Conservation (phyloP, 2,797 vertebrate genomes). For the Alectoris magna region DNA sequence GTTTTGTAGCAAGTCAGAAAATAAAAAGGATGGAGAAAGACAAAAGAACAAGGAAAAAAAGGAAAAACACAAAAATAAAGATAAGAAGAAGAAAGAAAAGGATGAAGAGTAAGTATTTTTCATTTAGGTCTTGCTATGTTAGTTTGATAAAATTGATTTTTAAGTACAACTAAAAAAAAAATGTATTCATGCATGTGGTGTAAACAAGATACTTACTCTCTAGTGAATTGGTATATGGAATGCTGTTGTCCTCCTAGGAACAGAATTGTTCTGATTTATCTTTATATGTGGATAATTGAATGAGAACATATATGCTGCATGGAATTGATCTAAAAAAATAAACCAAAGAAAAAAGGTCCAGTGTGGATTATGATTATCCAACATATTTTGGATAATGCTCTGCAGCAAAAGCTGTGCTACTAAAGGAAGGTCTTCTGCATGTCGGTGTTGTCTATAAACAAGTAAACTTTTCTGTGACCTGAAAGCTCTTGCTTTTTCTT, state of each 20-base stretch:
- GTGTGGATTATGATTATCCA: neutral
- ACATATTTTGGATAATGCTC: neutral
- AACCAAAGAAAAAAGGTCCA: neutral
- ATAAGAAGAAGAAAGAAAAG: constrained; percentile 78
- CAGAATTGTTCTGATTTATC: neutral
- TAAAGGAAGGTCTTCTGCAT: neutral
- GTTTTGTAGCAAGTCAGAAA: constrained; percentile 81
- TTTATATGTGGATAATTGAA: neutral
- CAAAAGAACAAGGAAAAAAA: constrained; percentile 80
- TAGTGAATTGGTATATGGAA: neutral
- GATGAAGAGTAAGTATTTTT: constrained; percentile 75
- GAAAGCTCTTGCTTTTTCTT: neutral
- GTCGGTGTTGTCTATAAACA: neutral
- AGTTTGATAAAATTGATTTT: neutral
- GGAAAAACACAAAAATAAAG: constrained; percentile 76
- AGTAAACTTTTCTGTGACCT: neutral
- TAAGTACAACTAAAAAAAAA: neutral
- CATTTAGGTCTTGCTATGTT: neutral
- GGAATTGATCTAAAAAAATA: neutral
- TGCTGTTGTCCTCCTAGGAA: neutral
- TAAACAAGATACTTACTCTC: neutral
- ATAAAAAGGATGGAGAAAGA: constrained; percentile 78
- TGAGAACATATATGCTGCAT: neutral
- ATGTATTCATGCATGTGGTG: neutral
- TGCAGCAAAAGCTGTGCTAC: neutral